Evolutionary conservation across 2,797 vertebrate genomes (phyloP), one percentile per base, ranked within the genome.

Genomic region (Columba guinea): DNA sequence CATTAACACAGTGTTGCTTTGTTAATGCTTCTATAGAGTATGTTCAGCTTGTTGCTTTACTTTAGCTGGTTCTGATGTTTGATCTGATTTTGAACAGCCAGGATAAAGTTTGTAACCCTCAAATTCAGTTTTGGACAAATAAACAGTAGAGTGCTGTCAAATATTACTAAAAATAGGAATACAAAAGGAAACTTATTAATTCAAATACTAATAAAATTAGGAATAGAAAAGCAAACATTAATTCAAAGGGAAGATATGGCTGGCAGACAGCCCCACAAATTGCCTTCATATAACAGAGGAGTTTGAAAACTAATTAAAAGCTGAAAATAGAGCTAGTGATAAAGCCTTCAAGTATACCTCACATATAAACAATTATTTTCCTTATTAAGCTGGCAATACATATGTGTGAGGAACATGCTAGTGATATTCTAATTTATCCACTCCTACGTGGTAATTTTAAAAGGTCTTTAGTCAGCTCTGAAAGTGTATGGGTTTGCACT

Each of bases 1-100:
- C 16, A 16, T 22, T 17, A 59, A 48, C 11, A 15, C 4, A 1
- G 0, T 1, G 0, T 39, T 48, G 19, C 12, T 35, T 39, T 65
- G 10, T 21, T 17, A 9, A 20, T 15, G 28, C 19, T 19, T 20
- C 15, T 22, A 10, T 9, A 11, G 58, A 7, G 41, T 14, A 60
- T 2, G 13, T 46, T 46, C 44, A 10, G 41, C 34, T 62, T 30
- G 8, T 32, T 41, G 68, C 55, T n/a, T 84, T 71, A 34, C 17
- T 52, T 30, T 65, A 84, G 37, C 35, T 8, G 3, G 10, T 68
- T 79, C 59, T 65, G 18, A 27, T 84, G 52, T 2, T 28, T 60
- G 12, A 44, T n/a, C 18, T 44, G 39, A 39, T 39, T 39, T 39
- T 39, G n/a, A 84, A 22, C 46, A 39, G 30, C 15, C 15, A 7